phyloP scores from a whole-genome alignment of 2,113 vertebrate species.

The Megaptera novaeangliae region DNA sequence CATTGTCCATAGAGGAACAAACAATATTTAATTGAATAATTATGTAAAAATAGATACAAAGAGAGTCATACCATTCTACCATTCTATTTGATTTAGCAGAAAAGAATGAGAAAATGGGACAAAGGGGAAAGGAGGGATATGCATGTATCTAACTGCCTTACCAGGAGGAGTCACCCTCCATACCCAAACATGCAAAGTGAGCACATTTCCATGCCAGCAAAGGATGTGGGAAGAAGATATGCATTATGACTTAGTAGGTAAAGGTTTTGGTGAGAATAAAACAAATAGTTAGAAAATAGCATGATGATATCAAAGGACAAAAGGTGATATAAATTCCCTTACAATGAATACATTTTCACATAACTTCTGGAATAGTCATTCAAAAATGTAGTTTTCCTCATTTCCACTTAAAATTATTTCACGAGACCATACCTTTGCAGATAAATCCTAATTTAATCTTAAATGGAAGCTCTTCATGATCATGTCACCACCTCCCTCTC shows the following conservation, averaged over 20 bases:
- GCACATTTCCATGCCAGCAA: neutral
- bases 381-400: neutral
- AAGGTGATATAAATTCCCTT: neutral
- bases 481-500: neutral
- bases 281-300: neutral
- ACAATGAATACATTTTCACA: neutral
- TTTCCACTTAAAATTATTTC: neutral
- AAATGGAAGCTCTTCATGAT: neutral
- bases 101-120: neutral
- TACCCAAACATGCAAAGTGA: neutral
- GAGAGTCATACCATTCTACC: neutral
- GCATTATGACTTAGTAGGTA: neutral
- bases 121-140: neutral
- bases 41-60: neutral
- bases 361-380: neutral
- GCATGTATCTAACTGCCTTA: neutral
- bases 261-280: neutral
- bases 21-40: neutral
- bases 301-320: neutral
- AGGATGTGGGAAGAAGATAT: neutral
- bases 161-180: neutral
- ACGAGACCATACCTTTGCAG: neutral
- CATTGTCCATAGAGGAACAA: neutral
- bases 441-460: neutral
- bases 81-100: neutral